phyloP scores from a whole-genome alignment of 2,113 vertebrate species.

The Paramormyrops kingsleyae region DNA sequence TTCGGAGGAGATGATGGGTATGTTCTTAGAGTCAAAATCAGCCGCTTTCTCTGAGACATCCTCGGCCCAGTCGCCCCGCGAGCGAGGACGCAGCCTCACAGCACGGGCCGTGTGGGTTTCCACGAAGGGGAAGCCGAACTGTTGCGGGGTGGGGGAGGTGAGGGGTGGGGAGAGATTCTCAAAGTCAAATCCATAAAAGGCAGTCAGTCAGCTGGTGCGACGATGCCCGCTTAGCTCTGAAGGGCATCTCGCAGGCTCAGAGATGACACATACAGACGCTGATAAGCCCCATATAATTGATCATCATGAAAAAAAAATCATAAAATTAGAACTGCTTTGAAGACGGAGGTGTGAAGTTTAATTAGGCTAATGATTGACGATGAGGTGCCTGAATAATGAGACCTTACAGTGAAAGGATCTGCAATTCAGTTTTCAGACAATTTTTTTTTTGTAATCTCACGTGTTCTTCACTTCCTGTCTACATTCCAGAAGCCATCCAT shows the following conservation, averaged over 20 bases:
- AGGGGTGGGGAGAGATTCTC: background rate
- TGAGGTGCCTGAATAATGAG: slow-evolving; percentile 10
- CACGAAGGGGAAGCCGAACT: slow-evolving; percentile 79
- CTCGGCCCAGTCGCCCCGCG: slow-evolving; percentile 21
- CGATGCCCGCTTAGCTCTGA: background rate
- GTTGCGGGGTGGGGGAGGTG: background rate
- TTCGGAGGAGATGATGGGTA: slow-evolving; percentile 44
- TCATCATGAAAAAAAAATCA: slow-evolving; percentile 1
- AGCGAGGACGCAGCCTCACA: slow-evolving; percentile 58
- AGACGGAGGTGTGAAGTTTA: slow-evolving; percentile 16
- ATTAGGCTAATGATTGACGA: slow-evolving; percentile 15
- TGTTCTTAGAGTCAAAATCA: slow-evolving; percentile 16
- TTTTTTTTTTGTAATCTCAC: background rate
- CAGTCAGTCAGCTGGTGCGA: background rate
- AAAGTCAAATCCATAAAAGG: slow-evolving; percentile 6
- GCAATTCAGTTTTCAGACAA: background rate
- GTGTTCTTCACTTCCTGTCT: background rate
- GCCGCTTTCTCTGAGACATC: slow-evolving; percentile 35
- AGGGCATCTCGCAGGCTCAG: background rate
- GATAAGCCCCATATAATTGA: slow-evolving; percentile 16
- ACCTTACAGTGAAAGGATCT: background rate
- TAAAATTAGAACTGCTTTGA: slow-evolving; percentile 11
- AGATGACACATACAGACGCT: background rate
- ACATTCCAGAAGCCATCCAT: background rate
- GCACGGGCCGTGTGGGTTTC: slow-evolving; percentile 69